These are phyloP conservation scores for Erpobdella octoculata DNA, from an alignment of 2,888 invertebrate species.

Conservation along the genomic window DNA sequence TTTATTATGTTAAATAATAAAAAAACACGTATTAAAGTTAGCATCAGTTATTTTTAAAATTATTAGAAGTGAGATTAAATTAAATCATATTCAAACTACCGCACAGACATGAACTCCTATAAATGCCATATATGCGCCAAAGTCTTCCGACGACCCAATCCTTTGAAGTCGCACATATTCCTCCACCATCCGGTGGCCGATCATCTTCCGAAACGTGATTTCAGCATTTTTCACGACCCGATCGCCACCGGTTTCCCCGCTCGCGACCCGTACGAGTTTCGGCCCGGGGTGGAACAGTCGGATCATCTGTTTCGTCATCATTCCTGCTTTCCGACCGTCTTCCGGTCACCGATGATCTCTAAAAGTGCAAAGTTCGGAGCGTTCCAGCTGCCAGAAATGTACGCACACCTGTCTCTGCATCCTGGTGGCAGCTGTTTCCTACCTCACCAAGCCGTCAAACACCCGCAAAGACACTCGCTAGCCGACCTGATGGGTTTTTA, in stretches of 20 bases:
- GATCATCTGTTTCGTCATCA: background rate
- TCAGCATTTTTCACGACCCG: too few relatives aligned
- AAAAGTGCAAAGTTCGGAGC: background rate
- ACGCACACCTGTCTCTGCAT: background rate
- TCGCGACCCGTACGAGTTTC: too few relatives aligned
- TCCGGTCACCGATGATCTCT: too few relatives aligned
- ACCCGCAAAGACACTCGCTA: background rate
- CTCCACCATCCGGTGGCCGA: background rate
- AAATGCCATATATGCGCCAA: conserved; percentile 13
- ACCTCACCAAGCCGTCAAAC: background rate
- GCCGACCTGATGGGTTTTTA: background rate
- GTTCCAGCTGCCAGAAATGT: background rate
- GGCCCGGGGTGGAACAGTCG: too few relatives aligned
- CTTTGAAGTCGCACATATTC: conserved; percentile 23
- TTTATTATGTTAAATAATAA: background rate
- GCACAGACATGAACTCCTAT: conserved; percentile 16
- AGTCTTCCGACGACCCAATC: conserved; percentile 20
- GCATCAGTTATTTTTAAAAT: too few relatives aligned
- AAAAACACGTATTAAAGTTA: background rate
- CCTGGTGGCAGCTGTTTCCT: background rate
- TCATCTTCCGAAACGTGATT: background rate
- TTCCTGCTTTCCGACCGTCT: too few relatives aligned
- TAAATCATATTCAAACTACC: background rate
- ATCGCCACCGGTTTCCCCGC: too few relatives aligned
- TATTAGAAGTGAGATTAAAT: background rate